Percentiles rank a stretch among this genome's conserved stretches.
Evolutionary conservation across 2,113 vertebrate genomes (phyloP).

Genomic region (Sarotherodon lohbergeri): DNA sequence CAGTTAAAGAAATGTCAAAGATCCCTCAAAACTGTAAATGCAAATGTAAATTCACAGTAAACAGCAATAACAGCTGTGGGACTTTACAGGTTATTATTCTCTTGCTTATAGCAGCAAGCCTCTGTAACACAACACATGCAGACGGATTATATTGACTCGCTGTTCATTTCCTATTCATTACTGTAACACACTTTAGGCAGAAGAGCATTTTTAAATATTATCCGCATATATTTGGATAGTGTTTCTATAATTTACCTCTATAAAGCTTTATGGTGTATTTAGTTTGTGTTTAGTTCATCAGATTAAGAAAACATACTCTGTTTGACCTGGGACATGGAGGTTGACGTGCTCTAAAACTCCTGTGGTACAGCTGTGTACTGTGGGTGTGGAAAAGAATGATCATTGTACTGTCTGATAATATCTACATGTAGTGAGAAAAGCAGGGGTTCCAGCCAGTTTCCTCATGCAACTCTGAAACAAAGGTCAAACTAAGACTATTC

Average conservation of each 20-base stretch:
- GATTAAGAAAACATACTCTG: not conserved
- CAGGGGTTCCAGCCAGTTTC: not conserved
- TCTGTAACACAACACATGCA: not conserved
- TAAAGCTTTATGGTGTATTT: not conserved
- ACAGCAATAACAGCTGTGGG: not conserved
- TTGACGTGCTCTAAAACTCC: not conserved
- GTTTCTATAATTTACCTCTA: not conserved
- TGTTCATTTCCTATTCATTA: no score
- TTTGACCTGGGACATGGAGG: not conserved
- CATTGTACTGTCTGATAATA: slow-evolving; percentile 1
- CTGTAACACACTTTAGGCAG: not conserved
- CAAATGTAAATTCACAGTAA: not conserved
- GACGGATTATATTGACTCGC: no score
- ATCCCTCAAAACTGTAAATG: no score
- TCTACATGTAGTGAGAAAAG: not conserved
- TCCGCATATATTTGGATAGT: not conserved
- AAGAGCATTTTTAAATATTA: not conserved
- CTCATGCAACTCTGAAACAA: not conserved
- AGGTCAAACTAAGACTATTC: not conserved
- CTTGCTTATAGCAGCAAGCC: not conserved
- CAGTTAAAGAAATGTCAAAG: not conserved
- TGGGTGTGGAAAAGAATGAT: not conserved
- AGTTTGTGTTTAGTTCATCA: not conserved
- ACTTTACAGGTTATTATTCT: not conserved
- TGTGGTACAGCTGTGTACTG: not conserved